Conservation (phyloP, 2,113 vertebrate species). For the Charadrius vociferus region DNA sequence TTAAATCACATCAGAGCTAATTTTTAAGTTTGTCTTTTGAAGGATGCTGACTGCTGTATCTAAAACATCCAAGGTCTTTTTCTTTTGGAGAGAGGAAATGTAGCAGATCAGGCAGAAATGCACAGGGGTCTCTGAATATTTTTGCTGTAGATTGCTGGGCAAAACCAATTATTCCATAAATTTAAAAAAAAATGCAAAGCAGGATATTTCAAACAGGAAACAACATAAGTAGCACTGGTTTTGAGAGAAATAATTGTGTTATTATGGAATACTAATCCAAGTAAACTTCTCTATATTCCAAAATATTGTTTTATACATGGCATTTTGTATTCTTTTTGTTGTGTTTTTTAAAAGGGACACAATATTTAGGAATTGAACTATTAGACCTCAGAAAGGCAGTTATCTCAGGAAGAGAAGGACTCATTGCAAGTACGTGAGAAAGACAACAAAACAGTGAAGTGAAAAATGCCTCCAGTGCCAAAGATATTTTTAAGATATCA, state of each 20-base stretch:
- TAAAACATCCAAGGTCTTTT: constrained; percentile 42
- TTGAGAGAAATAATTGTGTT: constrained; percentile 56
- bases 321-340: constrained; percentile 42
- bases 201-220: constrained; percentile 63
- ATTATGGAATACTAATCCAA: constrained; percentile 50
- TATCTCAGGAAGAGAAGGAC: constrained; percentile 22
- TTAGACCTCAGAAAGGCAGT: constrained; percentile 29
- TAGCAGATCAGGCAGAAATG: constrained; percentile 25
- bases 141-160: constrained; percentile 13
- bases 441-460: constrained; percentile 28
- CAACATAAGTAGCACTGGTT: constrained; percentile 35
- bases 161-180: constrained; percentile 60
- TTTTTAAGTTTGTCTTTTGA: constrained; percentile 47
- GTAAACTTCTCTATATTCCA: constrained; percentile 33
- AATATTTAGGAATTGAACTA: constrained; percentile 45
- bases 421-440: neutral
- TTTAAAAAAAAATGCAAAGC: constrained; percentile 56
- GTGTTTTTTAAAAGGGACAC: constrained; percentile 7
- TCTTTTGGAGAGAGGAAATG: constrained; percentile 10
- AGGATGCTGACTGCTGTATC: neutral
- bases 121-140: constrained; percentile 25
- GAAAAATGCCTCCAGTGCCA: neutral
- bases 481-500: constrained; percentile 40
- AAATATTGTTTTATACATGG: constrained; percentile 44
- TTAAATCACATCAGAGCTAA: constrained; percentile 31